Evolutionary conservation across 2,797 vertebrate species (phyloP).

Genomic region (Threskiornis aethiopicus): DNA sequence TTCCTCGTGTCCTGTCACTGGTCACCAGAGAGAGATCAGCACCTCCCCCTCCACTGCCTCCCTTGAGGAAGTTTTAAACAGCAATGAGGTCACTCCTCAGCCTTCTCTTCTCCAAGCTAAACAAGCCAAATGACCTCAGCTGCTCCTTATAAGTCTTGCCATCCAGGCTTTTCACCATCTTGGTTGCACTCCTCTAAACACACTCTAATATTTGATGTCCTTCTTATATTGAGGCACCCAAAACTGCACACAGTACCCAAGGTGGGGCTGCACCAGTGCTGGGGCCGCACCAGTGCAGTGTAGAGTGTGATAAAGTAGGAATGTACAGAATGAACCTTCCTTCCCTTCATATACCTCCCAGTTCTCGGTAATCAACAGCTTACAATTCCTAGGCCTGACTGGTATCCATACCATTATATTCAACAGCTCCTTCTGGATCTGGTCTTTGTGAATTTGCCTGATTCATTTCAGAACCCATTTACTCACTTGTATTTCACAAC

Average conservation of each 20-base stretch:
- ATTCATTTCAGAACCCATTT: background rate
- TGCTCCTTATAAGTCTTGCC: background rate
- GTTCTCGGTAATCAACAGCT: background rate
- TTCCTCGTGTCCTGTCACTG: background rate
- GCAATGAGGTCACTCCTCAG: background rate
- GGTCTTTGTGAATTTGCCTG: background rate
- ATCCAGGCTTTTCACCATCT: background rate
- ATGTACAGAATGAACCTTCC: background rate
- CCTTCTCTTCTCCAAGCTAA: background rate
- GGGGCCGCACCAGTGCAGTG: background rate
- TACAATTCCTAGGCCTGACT: background rate
- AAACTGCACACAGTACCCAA: background rate
- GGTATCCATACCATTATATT: background rate
- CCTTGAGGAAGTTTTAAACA: background rate
- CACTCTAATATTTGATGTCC: background rate
- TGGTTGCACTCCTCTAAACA: background rate
- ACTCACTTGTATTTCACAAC: background rate
- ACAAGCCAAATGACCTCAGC: background rate
- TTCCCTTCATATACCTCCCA: background rate
- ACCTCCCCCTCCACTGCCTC: rapidly evolving
- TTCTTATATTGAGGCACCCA: background rate
- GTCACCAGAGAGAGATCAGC: background rate
- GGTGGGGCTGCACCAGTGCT: background rate
- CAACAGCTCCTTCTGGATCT: background rate
- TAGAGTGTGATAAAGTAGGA: background rate